phyloP scores from a whole-genome alignment of 2,113 vertebrate genomes.

The Limnothrissa miodon region DNA sequence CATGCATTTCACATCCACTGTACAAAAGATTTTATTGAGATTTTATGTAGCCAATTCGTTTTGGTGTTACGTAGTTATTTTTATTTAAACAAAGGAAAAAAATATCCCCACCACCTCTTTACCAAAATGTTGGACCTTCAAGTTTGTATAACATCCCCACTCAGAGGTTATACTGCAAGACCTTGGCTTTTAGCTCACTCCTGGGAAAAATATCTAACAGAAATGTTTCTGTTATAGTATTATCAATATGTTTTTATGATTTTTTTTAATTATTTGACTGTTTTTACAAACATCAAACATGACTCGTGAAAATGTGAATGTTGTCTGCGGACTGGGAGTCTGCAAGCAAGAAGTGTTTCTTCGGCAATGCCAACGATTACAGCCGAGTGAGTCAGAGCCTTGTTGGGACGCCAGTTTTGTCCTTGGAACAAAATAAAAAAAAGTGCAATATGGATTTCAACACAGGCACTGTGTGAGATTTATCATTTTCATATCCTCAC shows the following conservation, averaged over 20 bases:
- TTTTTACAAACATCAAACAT: constrained; percentile 4
- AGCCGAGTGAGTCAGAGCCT: constrained; percentile 25
- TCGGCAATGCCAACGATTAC: constrained; percentile 10
- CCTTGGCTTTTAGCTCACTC: neutral
- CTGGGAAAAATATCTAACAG: neutral
- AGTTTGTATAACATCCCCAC: neutral
- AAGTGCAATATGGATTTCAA: constrained; percentile 57
- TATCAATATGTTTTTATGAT: neutral
- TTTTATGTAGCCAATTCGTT: constrained; percentile 5
- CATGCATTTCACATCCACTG: neutral
- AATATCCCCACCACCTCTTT: neutral
- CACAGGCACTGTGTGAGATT: neutral
- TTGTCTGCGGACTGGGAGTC: constrained; percentile 14
- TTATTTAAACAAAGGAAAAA: neutral
- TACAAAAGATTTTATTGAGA: neutral
- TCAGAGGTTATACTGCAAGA: neutral
- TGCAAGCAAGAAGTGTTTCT: constrained; percentile 42
- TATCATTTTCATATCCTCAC: neutral
- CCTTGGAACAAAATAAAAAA: constrained; percentile 41
- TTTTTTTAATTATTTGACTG: neutral
- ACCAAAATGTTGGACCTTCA: neutral
- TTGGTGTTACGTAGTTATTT: neutral
- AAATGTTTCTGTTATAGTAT: neutral
- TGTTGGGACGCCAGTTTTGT: constrained; percentile 20
- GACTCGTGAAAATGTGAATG: constrained; percentile 40